phyloP scores from a whole-genome alignment of 1,140 invertebrate genomes.

The Tetranychus urticae region DNA sequence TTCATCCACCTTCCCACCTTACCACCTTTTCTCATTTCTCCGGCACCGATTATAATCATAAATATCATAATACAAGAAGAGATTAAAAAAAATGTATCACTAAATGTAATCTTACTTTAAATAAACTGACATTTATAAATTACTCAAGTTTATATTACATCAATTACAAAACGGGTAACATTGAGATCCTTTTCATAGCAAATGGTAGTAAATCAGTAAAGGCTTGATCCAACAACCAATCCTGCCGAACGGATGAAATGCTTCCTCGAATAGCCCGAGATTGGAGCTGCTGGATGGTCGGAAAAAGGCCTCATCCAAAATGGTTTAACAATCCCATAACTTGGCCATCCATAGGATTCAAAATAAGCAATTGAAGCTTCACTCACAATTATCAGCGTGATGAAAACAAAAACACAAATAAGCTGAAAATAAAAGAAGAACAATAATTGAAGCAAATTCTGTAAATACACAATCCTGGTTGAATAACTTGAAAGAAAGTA shows the following conservation, averaged over 20 bases:
- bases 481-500: not conserved
- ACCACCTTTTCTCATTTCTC: too few relatives aligned
- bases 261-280: not conserved
- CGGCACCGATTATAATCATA: too few relatives aligned
- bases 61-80: too few relatives aligned
- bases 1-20: too few relatives aligned
- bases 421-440: not conserved
- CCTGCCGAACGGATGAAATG: not conserved
- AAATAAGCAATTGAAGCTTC: slow-evolving; percentile 10
- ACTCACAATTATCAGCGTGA: not conserved
- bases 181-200: too few relatives aligned
- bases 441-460: not conserved
- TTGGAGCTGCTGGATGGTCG: not conserved
- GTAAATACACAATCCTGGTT: not conserved
- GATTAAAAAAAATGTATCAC: too few relatives aligned
- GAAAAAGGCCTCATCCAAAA: slow-evolving; percentile 8
- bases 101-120: too few relatives aligned
- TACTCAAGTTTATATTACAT: too few relatives aligned
- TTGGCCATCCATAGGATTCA: slow-evolving; percentile 11
- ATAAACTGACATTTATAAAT: too few relatives aligned
- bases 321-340: slow-evolving; percentile 11
- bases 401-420: not conserved
- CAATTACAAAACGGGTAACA: too few relatives aligned
- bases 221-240: not conserved
- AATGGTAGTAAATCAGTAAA: not conserved